Conservation (phyloP, 2,113 vertebrate genomes). For the Notarius quadriscutis region DNA sequence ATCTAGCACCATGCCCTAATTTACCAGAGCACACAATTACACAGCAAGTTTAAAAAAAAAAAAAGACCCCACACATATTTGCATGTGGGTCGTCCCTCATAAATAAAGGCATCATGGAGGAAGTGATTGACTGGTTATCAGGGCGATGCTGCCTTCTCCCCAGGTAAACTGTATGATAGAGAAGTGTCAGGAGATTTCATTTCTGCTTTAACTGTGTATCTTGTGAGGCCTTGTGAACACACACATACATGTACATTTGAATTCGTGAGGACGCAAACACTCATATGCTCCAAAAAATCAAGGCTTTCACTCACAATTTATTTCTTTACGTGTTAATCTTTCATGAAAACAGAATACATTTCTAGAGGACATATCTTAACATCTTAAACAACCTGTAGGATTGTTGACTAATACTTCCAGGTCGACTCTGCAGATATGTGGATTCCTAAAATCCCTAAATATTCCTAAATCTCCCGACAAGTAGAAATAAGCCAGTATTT, state of each 20-base stretch:
- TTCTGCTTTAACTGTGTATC: constrained; percentile 57
- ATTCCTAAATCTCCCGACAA: background rate
- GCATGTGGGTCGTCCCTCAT: constrained; percentile 86
- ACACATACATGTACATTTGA: background rate
- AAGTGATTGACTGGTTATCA: constrained; percentile 86
- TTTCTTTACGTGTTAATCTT: background rate
- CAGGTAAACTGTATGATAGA: constrained; percentile 74
- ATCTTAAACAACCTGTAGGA: background rate
- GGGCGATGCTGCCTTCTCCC: constrained; percentile 71
- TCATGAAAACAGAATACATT: background rate
- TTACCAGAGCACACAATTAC: constrained; percentile 87
- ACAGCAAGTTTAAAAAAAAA: constrained; percentile 86
- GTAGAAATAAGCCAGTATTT: background rate
- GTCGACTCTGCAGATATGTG: background rate
- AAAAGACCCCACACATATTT: constrained; percentile 74
- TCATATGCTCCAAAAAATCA: background rate
- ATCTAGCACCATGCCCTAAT: constrained; percentile 81
- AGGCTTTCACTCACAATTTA: background rate
- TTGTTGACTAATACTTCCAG: background rate
- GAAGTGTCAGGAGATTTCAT: constrained; percentile 76
- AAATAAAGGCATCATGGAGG: constrained; percentile 82
- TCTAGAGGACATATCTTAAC: background rate
- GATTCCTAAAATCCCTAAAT: background rate
- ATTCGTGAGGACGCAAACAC: background rate
- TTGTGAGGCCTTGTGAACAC: background rate